Evolutionary conservation across 2,113 vertebrate genomes (phyloP).

Genomic region (Syngnathus floridae): DNA sequence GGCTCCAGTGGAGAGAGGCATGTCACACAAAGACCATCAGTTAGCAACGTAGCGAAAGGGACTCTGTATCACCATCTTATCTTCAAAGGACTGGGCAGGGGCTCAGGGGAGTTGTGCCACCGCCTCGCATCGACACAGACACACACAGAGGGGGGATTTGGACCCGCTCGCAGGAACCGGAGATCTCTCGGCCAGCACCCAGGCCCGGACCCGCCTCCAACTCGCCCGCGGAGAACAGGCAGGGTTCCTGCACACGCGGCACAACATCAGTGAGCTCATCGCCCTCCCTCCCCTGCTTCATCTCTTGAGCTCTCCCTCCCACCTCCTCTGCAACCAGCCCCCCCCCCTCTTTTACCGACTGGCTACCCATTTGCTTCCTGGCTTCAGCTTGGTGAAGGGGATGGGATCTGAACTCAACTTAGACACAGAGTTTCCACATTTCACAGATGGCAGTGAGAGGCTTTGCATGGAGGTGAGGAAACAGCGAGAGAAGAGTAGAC

Average conservation of each 20-base stretch:
- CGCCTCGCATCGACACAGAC: slow-evolving; percentile 62
- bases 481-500: slow-evolving; percentile 43
- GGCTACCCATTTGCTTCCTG: slow-evolving; percentile 65
- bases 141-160: slow-evolving; percentile 67
- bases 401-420: slow-evolving; percentile 75
- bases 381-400: slow-evolving; percentile 62
- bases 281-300: slow-evolving; percentile 28
- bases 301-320: slow-evolving; percentile 7
- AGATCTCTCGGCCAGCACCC: slow-evolving; percentile 69
- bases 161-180: slow-evolving; percentile 65
- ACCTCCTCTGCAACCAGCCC: slow-evolving; percentile 15
- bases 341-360: slow-evolving; percentile 22
- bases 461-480: slow-evolving; percentile 67
- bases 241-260: slow-evolving; percentile 69
- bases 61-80: slow-evolving; percentile 74
- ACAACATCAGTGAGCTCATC: slow-evolving; percentile 68
- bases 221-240: slow-evolving; percentile 68
- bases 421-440: slow-evolving; percentile 76
- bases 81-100: slow-evolving; percentile 74
- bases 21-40: slow-evolving; percentile 66
- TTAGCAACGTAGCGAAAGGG: slow-evolving; percentile 68
- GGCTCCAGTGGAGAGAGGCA: slow-evolving; percentile 55
- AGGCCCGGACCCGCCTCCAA: slow-evolving; percentile 71
- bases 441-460: slow-evolving; percentile 77
- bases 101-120: slow-evolving; percentile 66